A percentile compares a stretch with the other conserved stretches of the same genome.
Conservation (phyloP, 2,888 invertebrate genomes). For the Dicyrtoma fusca region DNA sequence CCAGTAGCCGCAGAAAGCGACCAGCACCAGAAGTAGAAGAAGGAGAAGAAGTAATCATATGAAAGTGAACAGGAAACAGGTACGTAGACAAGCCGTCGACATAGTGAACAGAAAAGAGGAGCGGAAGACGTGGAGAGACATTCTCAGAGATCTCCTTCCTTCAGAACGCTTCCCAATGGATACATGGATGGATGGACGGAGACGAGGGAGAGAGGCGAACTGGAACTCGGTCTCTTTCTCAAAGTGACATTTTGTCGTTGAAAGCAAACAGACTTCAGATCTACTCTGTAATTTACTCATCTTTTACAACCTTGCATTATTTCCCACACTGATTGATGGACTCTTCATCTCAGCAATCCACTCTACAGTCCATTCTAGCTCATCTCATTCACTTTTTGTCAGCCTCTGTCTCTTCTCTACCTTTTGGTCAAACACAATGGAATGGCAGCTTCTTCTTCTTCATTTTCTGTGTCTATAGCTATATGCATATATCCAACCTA, state of each 20-base stretch:
- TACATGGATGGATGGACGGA: neutral
- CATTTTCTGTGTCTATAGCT: no score
- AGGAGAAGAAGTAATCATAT: no score
- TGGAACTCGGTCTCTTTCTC: constrained; percentile 29
- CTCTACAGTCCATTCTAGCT: constrained; percentile 18
- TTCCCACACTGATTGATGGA: constrained; percentile 34
- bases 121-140: no score
- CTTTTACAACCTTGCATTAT: constrained; percentile 36
- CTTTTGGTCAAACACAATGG: constrained; percentile 14
- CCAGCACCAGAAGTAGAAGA: neutral
- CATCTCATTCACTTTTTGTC: constrained; percentile 38
- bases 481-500: no score
- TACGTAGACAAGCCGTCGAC: no score
- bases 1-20: neutral
- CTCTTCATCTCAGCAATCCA: constrained; percentile 31
- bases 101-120: no score
- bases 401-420: neutral
- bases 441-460: neutral
- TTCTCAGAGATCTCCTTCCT: no score
- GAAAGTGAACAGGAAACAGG: no score
- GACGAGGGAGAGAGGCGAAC: neutral
- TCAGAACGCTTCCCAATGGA: no score
- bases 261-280: constrained; percentile 40
- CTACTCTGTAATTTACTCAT: constrained; percentile 42
- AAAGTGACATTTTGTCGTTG: constrained; percentile 41